Percentiles rank a stretch among this genome's conserved stretches.
Evolutionary conservation across 2,113 vertebrate genomes (phyloP).

Genomic region (Prionailurus viverrinus): DNA sequence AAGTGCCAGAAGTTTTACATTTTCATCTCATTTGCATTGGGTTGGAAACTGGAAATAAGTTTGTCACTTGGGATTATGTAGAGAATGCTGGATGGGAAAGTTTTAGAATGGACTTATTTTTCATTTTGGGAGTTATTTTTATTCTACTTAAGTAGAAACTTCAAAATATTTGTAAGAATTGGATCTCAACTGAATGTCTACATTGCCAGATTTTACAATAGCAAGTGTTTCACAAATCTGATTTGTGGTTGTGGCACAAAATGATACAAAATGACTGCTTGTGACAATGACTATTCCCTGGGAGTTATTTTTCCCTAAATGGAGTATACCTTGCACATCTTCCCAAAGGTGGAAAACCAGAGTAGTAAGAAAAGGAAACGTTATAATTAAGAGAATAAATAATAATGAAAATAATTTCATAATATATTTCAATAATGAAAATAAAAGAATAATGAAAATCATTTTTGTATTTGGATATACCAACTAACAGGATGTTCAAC

Average conservation of each 20-base stretch:
- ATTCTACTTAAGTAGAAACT: conserved; percentile 20
- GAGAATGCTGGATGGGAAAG: neutral
- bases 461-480: neutral
- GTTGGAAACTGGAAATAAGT: conserved; percentile 19
- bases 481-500: neutral
- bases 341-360: conserved; percentile 22
- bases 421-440: neutral
- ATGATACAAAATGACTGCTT: conserved; percentile 45
- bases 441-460: neutral
- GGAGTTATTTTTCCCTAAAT: conserved; percentile 61
- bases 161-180: conserved; percentile 4
- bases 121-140: conserved; percentile 56
- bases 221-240: neutral
- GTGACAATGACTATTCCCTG: conserved; percentile 7
- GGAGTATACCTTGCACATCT: neutral
- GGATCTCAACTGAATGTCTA: conserved; percentile 45
- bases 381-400: conserved; percentile 41
- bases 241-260: conserved; percentile 44
- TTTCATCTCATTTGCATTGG: conserved; percentile 31
- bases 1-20: conserved; percentile 1
- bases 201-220: conserved; percentile 2
- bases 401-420: neutral
- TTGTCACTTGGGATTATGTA: conserved; percentile 41
- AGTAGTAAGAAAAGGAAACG: neutral
- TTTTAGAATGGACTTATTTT: conserved; percentile 54